phyloP scores from a whole-genome alignment of 2,797 vertebrate species.

The Garrulus glandarius region DNA sequence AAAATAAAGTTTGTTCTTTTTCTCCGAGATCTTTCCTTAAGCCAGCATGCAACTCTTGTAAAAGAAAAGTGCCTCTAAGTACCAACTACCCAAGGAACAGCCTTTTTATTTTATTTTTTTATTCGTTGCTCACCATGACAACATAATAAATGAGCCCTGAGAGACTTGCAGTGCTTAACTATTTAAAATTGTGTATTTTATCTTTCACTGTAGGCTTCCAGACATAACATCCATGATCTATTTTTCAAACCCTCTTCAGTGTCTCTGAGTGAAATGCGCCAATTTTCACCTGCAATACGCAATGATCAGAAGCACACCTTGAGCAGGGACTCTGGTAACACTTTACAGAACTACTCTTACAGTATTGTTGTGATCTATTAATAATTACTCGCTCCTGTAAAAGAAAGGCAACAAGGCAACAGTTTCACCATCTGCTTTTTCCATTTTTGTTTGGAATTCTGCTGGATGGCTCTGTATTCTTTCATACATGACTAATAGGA shows the following conservation, averaged over 20 bases:
- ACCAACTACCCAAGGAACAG: conserved; percentile 66
- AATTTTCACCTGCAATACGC: conserved; percentile 37
- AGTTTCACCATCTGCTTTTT: conserved; percentile 88
- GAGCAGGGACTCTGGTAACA: neutral
- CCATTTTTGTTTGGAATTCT: conserved; percentile 84
- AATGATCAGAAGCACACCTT: conserved; percentile 44
- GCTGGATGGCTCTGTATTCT: conserved; percentile 86
- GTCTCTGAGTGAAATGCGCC: conserved; percentile 48
- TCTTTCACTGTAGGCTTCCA: conserved; percentile 58
- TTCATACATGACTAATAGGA: conserved; percentile 93
- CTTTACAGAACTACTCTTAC: neutral
- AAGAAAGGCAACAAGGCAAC: conserved; percentile 69
- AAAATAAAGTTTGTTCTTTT: conserved; percentile 67
- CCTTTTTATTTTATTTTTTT: conserved; percentile 69
- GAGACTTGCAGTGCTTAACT: conserved; percentile 54
- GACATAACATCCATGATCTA: conserved; percentile 48
- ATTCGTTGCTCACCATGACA: conserved; percentile 71
- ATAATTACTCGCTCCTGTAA: conserved; percentile 63
- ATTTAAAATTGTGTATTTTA: conserved; percentile 64
- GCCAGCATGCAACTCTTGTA: conserved; percentile 71
- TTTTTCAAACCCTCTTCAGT: conserved; percentile 51
- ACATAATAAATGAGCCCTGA: conserved; percentile 72
- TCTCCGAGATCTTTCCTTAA: conserved; percentile 69
- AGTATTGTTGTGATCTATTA: conserved; percentile 56
- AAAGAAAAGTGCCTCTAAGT: conserved; percentile 74